These are phyloP conservation scores for Parnassius glacialis DNA, from an alignment of 2,888 invertebrate genomes.

Conservation along the genomic window DNA sequence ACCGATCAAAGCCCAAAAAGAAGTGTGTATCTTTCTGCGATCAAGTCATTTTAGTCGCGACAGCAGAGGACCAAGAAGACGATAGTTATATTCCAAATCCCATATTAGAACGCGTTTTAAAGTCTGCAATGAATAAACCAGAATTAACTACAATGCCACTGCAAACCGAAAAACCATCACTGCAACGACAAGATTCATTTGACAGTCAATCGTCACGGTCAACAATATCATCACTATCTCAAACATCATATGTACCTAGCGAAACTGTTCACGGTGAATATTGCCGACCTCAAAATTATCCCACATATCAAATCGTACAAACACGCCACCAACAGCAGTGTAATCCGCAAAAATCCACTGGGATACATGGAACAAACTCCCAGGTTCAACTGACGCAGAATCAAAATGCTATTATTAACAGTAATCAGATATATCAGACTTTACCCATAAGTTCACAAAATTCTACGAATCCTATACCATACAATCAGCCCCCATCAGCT, in stretches of 20 bases:
- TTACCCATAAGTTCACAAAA: constrained; percentile 56
- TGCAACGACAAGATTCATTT: constrained; percentile 74
- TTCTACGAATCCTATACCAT: constrained; percentile 60
- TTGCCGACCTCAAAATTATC: constrained; percentile 62
- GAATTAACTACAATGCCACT: constrained; percentile 79
- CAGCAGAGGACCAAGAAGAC: constrained; percentile 95
- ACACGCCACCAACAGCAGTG: constrained; percentile 62
- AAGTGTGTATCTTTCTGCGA: constrained; percentile 97
- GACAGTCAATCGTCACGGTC: constrained; percentile 77
- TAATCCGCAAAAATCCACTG: constrained; percentile 57
- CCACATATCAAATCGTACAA: constrained; percentile 61
- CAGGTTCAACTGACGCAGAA: constrained; percentile 46
- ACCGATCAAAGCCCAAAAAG: constrained; percentile 86
- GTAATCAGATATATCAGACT: constrained; percentile 63
- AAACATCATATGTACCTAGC: constrained; percentile 59
- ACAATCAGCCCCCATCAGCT: constrained; percentile 63
- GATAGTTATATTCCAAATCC: constrained; percentile 95
- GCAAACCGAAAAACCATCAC: constrained; percentile 71
- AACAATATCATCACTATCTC: constrained; percentile 73
- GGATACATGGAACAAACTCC: constrained; percentile 57
- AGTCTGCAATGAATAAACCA: constrained; percentile 89
- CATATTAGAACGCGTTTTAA: constrained; percentile 90
- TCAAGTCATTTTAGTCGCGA: constrained; percentile 95
- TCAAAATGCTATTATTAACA: constrained; percentile 46
- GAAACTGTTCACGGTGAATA: constrained; percentile 65